These are phyloP conservation scores for Aleiodes leptofemur DNA, from an alignment of 2,888 invertebrate genomes.

Conservation along the genomic window DNA sequence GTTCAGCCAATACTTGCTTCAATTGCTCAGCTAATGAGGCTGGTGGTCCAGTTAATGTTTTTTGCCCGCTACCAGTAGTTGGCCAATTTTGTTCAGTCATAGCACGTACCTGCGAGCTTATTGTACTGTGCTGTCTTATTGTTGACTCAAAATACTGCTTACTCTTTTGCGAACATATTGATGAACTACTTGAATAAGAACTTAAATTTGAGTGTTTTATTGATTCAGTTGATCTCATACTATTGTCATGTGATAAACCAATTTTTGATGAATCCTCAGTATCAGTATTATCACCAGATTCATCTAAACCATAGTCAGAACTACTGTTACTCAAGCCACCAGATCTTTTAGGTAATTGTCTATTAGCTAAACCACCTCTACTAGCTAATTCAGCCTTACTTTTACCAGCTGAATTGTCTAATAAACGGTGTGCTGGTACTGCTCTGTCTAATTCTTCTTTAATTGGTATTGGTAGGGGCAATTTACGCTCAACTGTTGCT, in stretches of 20 bases:
- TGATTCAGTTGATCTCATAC: slow-evolving; percentile 75
- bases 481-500: slow-evolving; percentile 84
- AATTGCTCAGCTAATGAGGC: slow-evolving; percentile 90
- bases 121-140: slow-evolving; percentile 72
- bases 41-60: slow-evolving; percentile 81
- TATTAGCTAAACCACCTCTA: slow-evolving; percentile 84
- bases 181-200: slow-evolving; percentile 73
- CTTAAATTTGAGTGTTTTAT: slow-evolving; percentile 71
- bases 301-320: slow-evolving; percentile 87
- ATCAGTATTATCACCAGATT: slow-evolving; percentile 81
- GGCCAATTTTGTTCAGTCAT: slow-evolving; percentile 74
- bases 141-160: slow-evolving; percentile 69
- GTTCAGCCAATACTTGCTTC: slow-evolving; percentile 90
- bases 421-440: slow-evolving; percentile 89
- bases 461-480: slow-evolving; percentile 75
- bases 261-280: slow-evolving; percentile 76
- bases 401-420: slow-evolving; percentile 91
- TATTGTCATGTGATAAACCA: slow-evolving; percentile 65
- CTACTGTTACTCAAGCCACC: slow-evolving; percentile 80
- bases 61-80: slow-evolving; percentile 61
- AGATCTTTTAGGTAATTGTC: slow-evolving; percentile 80
- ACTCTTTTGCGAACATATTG: slow-evolving; percentile 70
- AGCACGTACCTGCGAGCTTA: slow-evolving; percentile 72
- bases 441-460: slow-evolving; percentile 88
- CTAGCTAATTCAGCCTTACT: slow-evolving; percentile 92